Evolutionary conservation across 2,888 invertebrate species (phyloP).

Genomic region (Epirrita christyi): DNA sequence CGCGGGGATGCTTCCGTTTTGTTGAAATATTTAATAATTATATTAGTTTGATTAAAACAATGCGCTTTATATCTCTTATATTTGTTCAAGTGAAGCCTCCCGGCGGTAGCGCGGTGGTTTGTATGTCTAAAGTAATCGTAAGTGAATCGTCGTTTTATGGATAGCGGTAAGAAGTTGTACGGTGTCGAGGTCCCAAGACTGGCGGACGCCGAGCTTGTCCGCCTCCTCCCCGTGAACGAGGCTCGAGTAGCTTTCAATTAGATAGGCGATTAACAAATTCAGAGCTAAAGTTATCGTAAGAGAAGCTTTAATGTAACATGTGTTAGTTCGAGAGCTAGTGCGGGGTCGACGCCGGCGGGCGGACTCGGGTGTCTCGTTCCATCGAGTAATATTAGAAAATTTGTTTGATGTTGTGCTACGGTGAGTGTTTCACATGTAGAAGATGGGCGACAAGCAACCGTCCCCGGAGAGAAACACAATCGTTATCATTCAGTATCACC

Average conservation of each 20-base stretch:
- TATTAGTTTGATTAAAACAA: slow-evolving; percentile 71
- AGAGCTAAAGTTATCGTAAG: slow-evolving; percentile 69
- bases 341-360: slow-evolving; percentile 47
- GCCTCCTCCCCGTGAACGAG: slow-evolving; percentile 55
- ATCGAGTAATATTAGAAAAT: slow-evolving; percentile 45
- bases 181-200: slow-evolving; percentile 69
- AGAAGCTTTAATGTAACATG: slow-evolving; percentile 78
- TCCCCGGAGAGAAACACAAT: slow-evolving; percentile 71
- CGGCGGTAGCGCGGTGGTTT: slow-evolving; percentile 60
- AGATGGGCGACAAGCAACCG: slow-evolving; percentile 71
- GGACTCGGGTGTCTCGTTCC: slow-evolving; percentile 60
- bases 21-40: slow-evolving; percentile 62
- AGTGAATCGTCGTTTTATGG: slow-evolving; percentile 63
- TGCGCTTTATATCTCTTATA: slow-evolving; percentile 78
- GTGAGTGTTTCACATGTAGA: slow-evolving; percentile 36
- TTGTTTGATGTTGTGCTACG: slow-evolving; percentile 28
- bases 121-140: slow-evolving; percentile 68
- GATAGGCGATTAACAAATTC: slow-evolving; percentile 83
- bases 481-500: slow-evolving; percentile 67
- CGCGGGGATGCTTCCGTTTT: slow-evolving; percentile 51
- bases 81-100: slow-evolving; percentile 53
- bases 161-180: slow-evolving; percentile 56
- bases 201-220: slow-evolving; percentile 47
- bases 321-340: slow-evolving; percentile 58
- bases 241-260: slow-evolving; percentile 77